Conservation (phyloP, 2,113 vertebrate genomes). For the Tragulus kanchil region DNA sequence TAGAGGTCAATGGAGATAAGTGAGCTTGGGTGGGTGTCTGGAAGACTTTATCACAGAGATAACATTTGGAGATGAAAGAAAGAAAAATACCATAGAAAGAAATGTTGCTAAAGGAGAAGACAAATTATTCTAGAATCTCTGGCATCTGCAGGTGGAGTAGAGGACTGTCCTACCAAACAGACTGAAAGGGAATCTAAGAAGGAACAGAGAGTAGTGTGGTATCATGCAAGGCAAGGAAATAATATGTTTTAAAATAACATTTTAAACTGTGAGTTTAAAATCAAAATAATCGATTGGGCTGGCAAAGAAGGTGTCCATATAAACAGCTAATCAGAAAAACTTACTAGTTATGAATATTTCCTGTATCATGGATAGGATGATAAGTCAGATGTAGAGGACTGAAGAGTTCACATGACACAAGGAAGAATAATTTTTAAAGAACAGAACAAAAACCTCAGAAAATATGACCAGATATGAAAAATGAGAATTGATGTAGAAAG, state of each 20-base stretch:
- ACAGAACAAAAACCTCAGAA: not conserved
- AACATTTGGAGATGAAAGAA: not conserved
- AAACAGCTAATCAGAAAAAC: not conserved
- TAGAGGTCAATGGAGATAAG: not conserved
- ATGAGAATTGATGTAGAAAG: not conserved
- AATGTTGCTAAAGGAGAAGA: not conserved
- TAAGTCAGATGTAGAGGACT: not conserved
- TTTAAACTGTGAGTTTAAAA: not conserved
- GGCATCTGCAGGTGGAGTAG: not conserved
- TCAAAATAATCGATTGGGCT: not conserved
- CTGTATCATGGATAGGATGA: not conserved
- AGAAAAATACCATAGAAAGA: not conserved
- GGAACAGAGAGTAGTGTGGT: fast-evolving
- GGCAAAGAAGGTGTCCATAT: not conserved
- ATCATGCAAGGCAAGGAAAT: not conserved
- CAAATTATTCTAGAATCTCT: not conserved
- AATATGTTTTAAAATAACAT: not conserved
- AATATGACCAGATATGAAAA: not conserved
- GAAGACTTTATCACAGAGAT: not conserved
- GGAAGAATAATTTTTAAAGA: not conserved
- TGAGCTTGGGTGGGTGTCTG: not conserved
- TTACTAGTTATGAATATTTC: not conserved
- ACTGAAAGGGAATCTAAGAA: not conserved
- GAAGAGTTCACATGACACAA: not conserved
- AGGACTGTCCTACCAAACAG: not conserved